Base-by-base conservation (phyloP, 2,113 vertebrate species). In the Rhabdornis inornatus region DNA sequence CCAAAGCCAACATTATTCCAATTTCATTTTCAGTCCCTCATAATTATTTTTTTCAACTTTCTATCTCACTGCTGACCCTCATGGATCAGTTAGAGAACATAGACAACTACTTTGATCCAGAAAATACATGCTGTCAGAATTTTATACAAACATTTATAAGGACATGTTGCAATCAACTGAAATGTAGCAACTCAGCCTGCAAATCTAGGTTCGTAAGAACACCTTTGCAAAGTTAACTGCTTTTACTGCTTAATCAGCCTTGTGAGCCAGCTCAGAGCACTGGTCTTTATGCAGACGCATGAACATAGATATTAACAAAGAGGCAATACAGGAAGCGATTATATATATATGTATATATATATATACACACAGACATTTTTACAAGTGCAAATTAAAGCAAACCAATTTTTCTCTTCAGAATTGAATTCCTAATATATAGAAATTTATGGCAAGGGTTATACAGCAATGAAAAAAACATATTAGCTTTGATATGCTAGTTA, bases 321-420 rank as follows among this genome's bases (percentile, higher is more conserved):
- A 47, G 25, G 13, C 4, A 66, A 50, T 25, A 18, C 13, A 83
- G 55, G 24, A 89, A 81, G 3, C 42, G 3, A 5, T 20, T 72
- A 1, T 19, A 13, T 11, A 11, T n/a, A 11, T 42, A 21, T 12
- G 4, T 13, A 16, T 21, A 13, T 5, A 25, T 2, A 33, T 12
- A 35, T 15, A 35, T 11, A 21, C 2, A 17, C 3, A 13, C 1
- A 49, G 4, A 19, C 1, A 49, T 70, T 61, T 82, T 83, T 65
- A 49, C 6, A 45, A 35, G 8, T 57, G 5, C 22, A 76, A 83
- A 27, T 17, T 28, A 80, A 74, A 81, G 4, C 11, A 61, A 65
- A 45, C 2, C 18, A 15, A 2, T 31, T 53, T 75, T 61, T 59
- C 31, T 47, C 14, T 64, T 82, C 40, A n/a, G 42, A 18, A 78